phyloP scores from a whole-genome alignment of 2,888 invertebrate species.

The Parnassius mnemosyne region DNA sequence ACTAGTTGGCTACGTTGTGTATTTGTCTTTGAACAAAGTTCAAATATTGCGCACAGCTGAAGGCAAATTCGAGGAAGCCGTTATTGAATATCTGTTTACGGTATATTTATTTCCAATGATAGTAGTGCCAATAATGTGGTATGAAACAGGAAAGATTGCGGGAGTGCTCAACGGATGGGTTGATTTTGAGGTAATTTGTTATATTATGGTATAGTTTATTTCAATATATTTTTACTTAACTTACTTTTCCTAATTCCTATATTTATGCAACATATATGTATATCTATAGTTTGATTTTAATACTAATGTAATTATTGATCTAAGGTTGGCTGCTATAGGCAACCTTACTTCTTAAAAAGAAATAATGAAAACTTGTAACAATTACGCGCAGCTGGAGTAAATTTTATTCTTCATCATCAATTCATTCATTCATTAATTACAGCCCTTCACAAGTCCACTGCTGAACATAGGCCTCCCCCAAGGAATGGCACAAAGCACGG shows the following conservation, averaged over 20 bases:
- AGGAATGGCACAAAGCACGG: too few relatives aligned
- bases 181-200: slow-evolving; percentile 81
- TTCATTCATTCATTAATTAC: too few relatives aligned
- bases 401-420: too few relatives aligned
- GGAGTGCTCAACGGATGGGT: slow-evolving; percentile 83
- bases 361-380: too few relatives aligned
- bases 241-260: neutral
- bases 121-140: slow-evolving; percentile 83
- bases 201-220: neutral
- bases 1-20: slow-evolving; percentile 78
- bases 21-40: slow-evolving; percentile 82
- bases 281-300: too few relatives aligned
- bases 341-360: too few relatives aligned
- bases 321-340: too few relatives aligned
- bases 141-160: slow-evolving; percentile 83
- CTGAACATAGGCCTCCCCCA: too few relatives aligned
- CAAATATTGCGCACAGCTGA: slow-evolving; percentile 81
- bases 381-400: too few relatives aligned
- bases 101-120: slow-evolving; percentile 85
- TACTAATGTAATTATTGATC: too few relatives aligned
- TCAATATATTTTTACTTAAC: neutral
- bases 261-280: too few relatives aligned
- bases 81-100: slow-evolving; percentile 87
- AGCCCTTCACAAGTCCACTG: too few relatives aligned
- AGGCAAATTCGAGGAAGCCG: slow-evolving; percentile 87